phyloP scores from a whole-genome alignment of 2,113 vertebrate genomes.

The Platysternon megacephalum region DNA sequence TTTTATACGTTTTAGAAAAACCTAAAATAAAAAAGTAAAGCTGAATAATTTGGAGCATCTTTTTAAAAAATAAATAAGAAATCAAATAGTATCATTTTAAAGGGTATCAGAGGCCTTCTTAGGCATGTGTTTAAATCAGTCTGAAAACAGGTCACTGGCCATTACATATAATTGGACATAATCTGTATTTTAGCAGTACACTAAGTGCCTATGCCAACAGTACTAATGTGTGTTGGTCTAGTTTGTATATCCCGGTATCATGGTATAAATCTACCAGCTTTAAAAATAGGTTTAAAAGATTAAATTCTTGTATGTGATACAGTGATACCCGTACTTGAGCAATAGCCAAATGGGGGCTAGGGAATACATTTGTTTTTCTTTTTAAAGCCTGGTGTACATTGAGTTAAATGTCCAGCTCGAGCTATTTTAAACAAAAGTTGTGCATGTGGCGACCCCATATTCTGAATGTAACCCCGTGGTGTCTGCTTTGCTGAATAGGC shows the following conservation, averaged over 20 bases:
- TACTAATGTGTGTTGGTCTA: not conserved
- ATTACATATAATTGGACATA: not conserved
- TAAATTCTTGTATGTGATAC: not conserved
- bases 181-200: constrained; percentile 46
- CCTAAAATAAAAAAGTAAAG: not conserved
- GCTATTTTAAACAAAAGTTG: not conserved
- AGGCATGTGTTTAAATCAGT: not conserved
- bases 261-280: not conserved
- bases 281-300: not conserved
- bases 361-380: not conserved
- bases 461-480: not conserved
- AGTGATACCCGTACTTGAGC: not conserved
- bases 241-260: not conserved
- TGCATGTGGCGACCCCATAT: too few relatives aligned
- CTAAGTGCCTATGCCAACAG: constrained; percentile 67
- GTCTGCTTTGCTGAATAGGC: not conserved
- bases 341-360: not conserved
- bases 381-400: not conserved
- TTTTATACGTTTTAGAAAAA: constrained; percentile 14
- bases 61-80: not conserved
- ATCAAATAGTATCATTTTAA: not conserved
- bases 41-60: not conserved
- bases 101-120: not conserved
- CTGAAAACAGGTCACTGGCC: constrained; percentile 34
- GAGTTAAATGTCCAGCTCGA: not conserved